Evolutionary conservation across 2,797 vertebrate genomes (phyloP).

Genomic region (Pelobates cultripes): DNA sequence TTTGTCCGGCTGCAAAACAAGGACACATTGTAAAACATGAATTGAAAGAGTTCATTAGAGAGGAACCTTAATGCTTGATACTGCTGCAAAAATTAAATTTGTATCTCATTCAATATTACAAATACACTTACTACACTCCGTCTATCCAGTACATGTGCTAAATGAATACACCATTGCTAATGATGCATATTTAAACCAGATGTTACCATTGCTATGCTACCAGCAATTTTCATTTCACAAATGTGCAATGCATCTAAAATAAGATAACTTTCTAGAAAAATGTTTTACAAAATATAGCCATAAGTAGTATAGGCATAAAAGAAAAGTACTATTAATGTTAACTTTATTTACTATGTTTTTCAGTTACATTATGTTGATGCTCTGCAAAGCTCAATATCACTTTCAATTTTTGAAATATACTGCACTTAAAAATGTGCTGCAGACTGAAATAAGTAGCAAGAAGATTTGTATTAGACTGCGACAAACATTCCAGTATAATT

Average conservation of each 20-base stretch:
- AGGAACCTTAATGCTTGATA: conserved; percentile 26
- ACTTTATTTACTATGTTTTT: no score
- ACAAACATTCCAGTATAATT: no score
- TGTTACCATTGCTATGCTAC: conserved; percentile 8
- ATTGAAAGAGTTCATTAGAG: conserved; percentile 16
- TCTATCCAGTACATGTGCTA: conserved; percentile 1
- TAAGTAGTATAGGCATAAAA: neutral
- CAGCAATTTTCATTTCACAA: conserved; percentile 14
- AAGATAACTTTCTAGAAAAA: neutral
- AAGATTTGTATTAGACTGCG: no score
- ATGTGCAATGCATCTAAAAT: neutral
- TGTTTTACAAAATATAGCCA: neutral
- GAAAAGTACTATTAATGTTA: no score
- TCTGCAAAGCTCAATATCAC: no score
- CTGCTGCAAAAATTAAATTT: neutral
- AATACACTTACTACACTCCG: no score
- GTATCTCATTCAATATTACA: neutral
- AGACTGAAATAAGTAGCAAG: no score
- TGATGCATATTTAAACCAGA: conserved; percentile 29
- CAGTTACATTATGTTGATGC: no score
- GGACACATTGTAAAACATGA: conserved; percentile 3
- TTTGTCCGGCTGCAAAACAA: conserved; percentile 10
- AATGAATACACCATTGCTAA: conserved; percentile 25
- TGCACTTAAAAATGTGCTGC: no score
- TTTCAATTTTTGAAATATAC: no score